These are phyloP conservation scores for Digitonthophagus gazella DNA, from an alignment of 2,888 invertebrate species.

Conservation along the genomic window DNA sequence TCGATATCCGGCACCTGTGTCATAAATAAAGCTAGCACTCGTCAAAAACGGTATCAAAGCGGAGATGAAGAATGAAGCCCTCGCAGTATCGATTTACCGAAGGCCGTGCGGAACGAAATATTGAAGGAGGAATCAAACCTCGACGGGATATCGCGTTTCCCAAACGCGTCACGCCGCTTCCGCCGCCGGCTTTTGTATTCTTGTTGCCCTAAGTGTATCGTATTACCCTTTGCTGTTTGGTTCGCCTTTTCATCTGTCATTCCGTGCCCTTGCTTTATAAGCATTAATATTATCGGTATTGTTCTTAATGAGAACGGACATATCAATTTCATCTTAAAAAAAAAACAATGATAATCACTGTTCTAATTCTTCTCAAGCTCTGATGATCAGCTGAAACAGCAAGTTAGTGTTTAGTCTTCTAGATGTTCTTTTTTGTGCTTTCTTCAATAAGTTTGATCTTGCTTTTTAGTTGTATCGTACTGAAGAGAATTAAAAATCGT, in stretches of 20 bases:
- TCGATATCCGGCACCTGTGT: not conserved
- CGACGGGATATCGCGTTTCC: not conserved
- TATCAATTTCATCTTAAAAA: too few relatives aligned
- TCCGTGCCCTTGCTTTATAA: not conserved
- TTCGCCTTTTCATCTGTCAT: not conserved
- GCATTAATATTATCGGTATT: not conserved
- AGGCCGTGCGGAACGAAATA: not conserved
- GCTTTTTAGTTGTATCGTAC: too few relatives aligned
- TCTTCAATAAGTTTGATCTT: too few relatives aligned
- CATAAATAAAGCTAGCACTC: not conserved
- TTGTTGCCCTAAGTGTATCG: not conserved
- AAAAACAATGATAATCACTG: too few relatives aligned
- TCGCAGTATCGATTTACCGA: not conserved
- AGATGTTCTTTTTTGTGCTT: too few relatives aligned
- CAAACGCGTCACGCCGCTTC: not conserved
- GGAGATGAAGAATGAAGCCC: not conserved
- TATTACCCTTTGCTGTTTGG: not conserved
- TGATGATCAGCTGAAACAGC: too few relatives aligned
- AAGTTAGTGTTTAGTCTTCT: too few relatives aligned
- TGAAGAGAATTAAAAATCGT: too few relatives aligned
- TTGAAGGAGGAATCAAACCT: not conserved
- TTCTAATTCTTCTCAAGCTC: too few relatives aligned
- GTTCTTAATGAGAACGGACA: too few relatives aligned
- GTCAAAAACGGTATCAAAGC: not conserved
- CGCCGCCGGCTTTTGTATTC: not conserved